These are phyloP conservation scores for Notarius quadriscutis DNA, from an alignment of 2,113 vertebrate species.

Conservation along the genomic window DNA sequence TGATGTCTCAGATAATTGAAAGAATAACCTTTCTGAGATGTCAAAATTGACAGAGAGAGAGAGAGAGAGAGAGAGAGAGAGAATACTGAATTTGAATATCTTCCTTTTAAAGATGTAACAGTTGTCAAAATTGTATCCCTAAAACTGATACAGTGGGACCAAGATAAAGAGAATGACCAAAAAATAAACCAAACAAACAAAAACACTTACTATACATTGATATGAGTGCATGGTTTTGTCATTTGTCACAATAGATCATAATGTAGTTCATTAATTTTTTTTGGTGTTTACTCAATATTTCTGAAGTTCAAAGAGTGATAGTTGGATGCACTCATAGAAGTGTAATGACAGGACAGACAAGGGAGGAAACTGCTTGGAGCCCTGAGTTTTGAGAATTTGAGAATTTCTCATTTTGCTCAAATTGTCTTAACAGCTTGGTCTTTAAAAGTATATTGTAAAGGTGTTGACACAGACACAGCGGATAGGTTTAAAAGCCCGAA, in stretches of 20 bases:
- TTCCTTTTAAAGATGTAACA: slow-evolving; percentile 43
- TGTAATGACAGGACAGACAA: neutral
- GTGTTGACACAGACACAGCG: too few species aligned
- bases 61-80: slow-evolving; percentile 49
- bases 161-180: neutral
- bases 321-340: neutral
- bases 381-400: neutral
- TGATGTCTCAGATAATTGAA: slow-evolving; percentile 73
- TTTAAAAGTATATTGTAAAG: neutral
- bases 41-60: slow-evolving; percentile 49
- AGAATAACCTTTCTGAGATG: slow-evolving; percentile 66
- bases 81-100: slow-evolving; percentile 41
- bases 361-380: neutral
- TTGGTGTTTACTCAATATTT: neutral
- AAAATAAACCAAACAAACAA: neutral
- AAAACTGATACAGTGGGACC: neutral
- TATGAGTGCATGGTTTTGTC: neutral
- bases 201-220: neutral
- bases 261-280: neutral
- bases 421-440: neutral
- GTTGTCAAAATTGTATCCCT: slow-evolving; percentile 14
- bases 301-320: neutral
- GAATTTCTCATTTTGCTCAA: neutral
- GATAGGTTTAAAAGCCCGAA: too few species aligned
- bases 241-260: neutral